Percentiles rank a stretch among this genome's conserved stretches.
phyloP scores from a whole-genome alignment of 1,140 invertebrate genomes.

The Capitella teleta region DNA sequence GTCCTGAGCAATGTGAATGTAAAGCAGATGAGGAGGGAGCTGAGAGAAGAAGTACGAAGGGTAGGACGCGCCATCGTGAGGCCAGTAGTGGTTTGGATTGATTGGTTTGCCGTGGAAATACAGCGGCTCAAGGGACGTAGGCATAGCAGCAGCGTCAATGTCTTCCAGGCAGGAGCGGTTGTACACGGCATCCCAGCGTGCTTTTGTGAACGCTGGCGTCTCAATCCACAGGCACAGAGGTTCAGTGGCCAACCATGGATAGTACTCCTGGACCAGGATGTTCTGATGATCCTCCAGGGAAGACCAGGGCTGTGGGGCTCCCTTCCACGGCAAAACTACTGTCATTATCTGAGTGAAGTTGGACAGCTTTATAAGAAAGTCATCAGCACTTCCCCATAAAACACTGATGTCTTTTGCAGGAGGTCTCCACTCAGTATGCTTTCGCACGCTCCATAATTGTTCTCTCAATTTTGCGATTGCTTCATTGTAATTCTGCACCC shows the following conservation, averaged over 20 bases:
- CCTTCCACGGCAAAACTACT: conserved; percentile 2
- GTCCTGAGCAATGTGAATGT: conserved; percentile 8
- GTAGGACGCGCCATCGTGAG: conserved; percentile 11
- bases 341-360: background rate
- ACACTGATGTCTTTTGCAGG: conserved; percentile 3
- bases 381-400: conserved; percentile 12
- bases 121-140: conserved; percentile 4
- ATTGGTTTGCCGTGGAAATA: conserved; percentile 13
- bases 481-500: conserved; percentile 1
- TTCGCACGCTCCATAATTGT: background rate
- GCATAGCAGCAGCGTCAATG: background rate
- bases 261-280: conserved; percentile 7
- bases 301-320: background rate
- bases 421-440: conserved; percentile 3
- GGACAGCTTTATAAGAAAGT: conserved; percentile 5
- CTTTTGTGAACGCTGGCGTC: conserved; percentile 11
- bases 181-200: conserved; percentile 14
- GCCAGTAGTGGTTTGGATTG: conserved; percentile 13
- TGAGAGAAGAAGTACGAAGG: conserved; percentile 6
- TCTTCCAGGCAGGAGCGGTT: conserved; percentile 6
- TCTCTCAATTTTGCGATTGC: conserved; percentile 3
- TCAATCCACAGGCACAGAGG: conserved; percentile 12
- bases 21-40: conserved; percentile 3
- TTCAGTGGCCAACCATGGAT: conserved; percentile 9
- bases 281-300: conserved; percentile 3